phyloP scores from a whole-genome alignment of 2,797 vertebrate species.

The Yasuhikotakia modesta region DNA sequence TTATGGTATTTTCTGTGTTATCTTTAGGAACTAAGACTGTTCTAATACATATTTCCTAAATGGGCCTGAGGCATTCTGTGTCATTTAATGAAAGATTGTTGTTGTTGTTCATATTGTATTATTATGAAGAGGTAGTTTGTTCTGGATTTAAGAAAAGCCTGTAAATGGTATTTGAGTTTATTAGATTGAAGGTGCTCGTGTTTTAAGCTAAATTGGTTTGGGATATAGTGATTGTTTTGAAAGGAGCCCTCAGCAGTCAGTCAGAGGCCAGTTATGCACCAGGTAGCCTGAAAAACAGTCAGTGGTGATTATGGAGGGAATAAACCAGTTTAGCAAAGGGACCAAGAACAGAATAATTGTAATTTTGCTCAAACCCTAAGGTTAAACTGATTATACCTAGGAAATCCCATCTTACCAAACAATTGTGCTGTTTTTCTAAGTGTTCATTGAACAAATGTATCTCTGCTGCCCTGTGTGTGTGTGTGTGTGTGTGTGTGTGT shows the following conservation, averaged over 20 bases:
- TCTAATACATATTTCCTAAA: too few species aligned
- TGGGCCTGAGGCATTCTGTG: too few species aligned
- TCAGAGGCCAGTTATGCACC: neutral
- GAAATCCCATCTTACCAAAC: neutral
- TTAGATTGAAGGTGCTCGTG: neutral
- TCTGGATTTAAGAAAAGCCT: neutral
- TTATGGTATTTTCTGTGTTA: neutral
- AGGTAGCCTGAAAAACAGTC: slow-evolving; percentile 3
- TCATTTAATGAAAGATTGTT: neutral
- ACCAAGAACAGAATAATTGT: neutral
- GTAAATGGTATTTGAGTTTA: neutral
- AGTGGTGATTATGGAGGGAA: slow-evolving; percentile 1
- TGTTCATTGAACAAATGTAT: neutral
- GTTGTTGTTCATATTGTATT: neutral
- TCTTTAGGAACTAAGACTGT: too few species aligned
- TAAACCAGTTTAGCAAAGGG: neutral
- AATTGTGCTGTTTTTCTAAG: neutral
- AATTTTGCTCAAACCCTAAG: neutral
- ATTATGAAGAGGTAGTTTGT: neutral
- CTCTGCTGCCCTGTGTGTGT: slow-evolving; percentile 6
- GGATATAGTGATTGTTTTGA: slow-evolving; percentile 14
- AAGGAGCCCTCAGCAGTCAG: slow-evolving; percentile 1
- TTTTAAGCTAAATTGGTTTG: slow-evolving; percentile 20
- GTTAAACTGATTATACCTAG: slow-evolving; percentile 7
- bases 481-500: neutral